phyloP scores from a whole-genome alignment of 1,140 invertebrate genomes.

The Papilio machaon region DNA sequence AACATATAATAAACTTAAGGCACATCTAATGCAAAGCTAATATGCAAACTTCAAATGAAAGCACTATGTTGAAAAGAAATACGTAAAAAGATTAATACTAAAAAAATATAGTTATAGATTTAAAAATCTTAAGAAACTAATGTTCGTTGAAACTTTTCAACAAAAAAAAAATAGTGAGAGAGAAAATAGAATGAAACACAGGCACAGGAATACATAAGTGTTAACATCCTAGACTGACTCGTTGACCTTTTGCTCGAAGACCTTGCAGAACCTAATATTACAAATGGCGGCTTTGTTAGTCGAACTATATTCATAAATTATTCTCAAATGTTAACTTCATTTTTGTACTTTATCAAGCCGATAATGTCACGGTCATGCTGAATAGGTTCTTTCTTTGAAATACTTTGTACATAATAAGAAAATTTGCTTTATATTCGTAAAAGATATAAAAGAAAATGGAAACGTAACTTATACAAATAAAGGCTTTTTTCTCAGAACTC shows the following conservation, averaged over 20 bases:
- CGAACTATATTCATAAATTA: conserved; percentile 13
- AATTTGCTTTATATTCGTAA: conserved; percentile 26
- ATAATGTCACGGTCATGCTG: conserved; percentile 19
- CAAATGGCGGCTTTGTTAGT: conserved; percentile 6
- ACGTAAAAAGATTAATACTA: too few species aligned
- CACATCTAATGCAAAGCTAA: too few species aligned
- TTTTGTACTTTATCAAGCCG: conserved; percentile 7
- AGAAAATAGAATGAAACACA: too few species aligned
- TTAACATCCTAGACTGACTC: neutral
- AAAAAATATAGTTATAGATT: too few species aligned
- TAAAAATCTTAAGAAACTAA: too few species aligned
- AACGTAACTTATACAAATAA: conserved; percentile 30
- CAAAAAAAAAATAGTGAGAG: too few species aligned
- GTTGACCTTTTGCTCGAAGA: neutral
- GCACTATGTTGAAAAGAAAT: too few species aligned
- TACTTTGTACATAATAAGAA: neutral
- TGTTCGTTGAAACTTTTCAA: too few species aligned
- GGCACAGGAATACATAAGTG: neutral
- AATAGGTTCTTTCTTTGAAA: conserved; percentile 3
- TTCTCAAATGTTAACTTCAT: conserved; percentile 16
- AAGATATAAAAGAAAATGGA: conserved; percentile 30
- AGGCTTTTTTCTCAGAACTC: conserved; percentile 1
- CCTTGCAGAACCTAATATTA: conserved; percentile 3
- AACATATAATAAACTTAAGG: too few species aligned
- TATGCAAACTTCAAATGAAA: neutral